Evolutionary conservation across 2,888 invertebrate species (phyloP).

Genomic region (Cryptophagus acutangulus): DNA sequence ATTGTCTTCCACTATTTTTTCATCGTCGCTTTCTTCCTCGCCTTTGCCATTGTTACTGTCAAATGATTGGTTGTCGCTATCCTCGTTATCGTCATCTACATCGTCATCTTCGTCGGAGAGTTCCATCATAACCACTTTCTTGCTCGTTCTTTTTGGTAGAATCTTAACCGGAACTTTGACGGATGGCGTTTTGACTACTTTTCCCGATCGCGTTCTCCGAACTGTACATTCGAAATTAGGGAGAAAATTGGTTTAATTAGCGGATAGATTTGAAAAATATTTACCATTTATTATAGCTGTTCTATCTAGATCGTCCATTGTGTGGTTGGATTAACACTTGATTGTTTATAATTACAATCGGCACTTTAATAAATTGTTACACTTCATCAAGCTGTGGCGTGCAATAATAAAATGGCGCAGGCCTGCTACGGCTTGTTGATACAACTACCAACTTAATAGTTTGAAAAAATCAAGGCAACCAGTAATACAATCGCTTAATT

Average conservation of each 20-base stretch:
- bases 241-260: no score
- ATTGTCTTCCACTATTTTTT: neutral
- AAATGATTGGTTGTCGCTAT: neutral
- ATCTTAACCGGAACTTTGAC: constrained; percentile 33
- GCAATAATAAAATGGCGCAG: no score
- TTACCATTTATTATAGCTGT: no score
- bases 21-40: neutral
- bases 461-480: no score
- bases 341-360: no score
- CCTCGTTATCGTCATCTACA: neutral
- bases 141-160: constrained; percentile 41
- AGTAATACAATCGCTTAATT: no score
- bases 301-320: no score
- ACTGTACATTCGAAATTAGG: constrained; percentile 41
- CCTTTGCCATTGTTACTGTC: constrained; percentile 3
- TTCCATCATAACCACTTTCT: constrained; percentile 47
- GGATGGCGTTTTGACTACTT: constrained; percentile 35
- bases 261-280: no score
- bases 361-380: no score
- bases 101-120: constrained; percentile 46
- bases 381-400: no score
- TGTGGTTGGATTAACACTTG: neutral
- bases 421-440: no score
- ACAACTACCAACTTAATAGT: no score
- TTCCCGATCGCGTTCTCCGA: constrained; percentile 56